Base-by-base conservation (phyloP, 1,140 invertebrate genomes). In the Lucilia cuprina region DNA sequence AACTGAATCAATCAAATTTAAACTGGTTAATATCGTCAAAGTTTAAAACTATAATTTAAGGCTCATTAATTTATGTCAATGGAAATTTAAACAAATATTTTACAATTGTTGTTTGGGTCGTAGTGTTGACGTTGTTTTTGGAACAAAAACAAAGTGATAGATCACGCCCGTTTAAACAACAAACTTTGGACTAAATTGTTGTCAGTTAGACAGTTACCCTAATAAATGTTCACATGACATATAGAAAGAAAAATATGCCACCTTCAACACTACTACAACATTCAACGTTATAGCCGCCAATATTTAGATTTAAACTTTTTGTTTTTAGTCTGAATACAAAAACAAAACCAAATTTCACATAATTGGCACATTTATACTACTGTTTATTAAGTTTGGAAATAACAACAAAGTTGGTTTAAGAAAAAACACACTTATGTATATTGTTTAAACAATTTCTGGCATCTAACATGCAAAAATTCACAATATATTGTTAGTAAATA, bases 21-120 rank as follows among this genome's bases (percentile, higher is more conserved):
- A 50, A 47, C 2, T 13, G n/a, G 41, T 50, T 41, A 80, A n/a
- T 80, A 21, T 80, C 75, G n/a, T n/a, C 4, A 80, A 49, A 80
- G 41, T 50, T 50, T 50, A 80, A 8, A 80, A n/a, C 5, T 14
- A 17, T n/a, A 78, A 50, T 25, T 50, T 50, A 10, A 21, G 77
- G 41, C 77, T 80, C 77, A 80, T 80, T 80, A 80, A 80, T 80
- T 80, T 80, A 80, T 80, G 77, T n/a, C 41, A 80, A 80, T 80
- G 30, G 10, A 21, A 70, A 70, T 70, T 21, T 70, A 21, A 25
- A 21, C 65, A 70, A 21, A 21, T 25, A 21, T 21, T 21, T 19
- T 30, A 30, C 25, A 8, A 21, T 70, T 21, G 60, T 21, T 70
- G 60, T 21, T 9, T 2, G 1, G 60, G n/a, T 8, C 0, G 65